Conservation (phyloP, 2,797 vertebrate species). For the Leptatherina wallacei region DNA sequence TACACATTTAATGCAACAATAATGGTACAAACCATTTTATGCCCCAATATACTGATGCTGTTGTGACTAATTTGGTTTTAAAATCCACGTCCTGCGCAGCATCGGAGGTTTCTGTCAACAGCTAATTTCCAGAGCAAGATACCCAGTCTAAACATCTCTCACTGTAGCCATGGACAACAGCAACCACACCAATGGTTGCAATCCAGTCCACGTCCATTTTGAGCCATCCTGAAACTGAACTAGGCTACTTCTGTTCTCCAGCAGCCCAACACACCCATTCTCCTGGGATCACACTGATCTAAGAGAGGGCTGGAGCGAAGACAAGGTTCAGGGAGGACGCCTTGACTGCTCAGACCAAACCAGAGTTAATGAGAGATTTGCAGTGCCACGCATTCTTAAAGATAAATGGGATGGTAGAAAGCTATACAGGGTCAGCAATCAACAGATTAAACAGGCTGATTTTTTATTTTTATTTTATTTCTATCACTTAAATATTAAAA, state of each 20-base stretch:
- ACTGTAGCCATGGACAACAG: slow-evolving; percentile 36
- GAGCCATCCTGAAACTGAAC: slow-evolving; percentile 70
- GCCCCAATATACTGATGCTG: background rate
- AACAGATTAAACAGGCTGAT: slow-evolving; percentile 12
- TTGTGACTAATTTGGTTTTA: too few relatives aligned
- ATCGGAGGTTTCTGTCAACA: slow-evolving; percentile 14
- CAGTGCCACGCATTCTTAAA: slow-evolving; percentile 56
- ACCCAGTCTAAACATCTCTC: slow-evolving; percentile 6
- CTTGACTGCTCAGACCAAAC: slow-evolving; percentile 63
- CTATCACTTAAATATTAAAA: slow-evolving; percentile 5
- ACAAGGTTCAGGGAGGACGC: slow-evolving; percentile 78
- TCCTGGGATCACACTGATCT: slow-evolving; percentile 80
- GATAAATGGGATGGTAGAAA: slow-evolving; percentile 44
- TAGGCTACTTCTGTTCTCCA: slow-evolving; percentile 73
- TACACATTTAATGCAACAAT: slow-evolving; percentile 7
- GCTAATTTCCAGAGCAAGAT: slow-evolving; percentile 17
- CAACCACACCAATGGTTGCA: slow-evolving; percentile 22
- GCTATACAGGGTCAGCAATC: slow-evolving; percentile 28
- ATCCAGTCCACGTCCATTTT: slow-evolving; percentile 61
- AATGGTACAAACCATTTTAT: background rate
- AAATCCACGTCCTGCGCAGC: background rate
- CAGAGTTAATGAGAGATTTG: slow-evolving; percentile 74
- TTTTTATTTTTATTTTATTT: background rate
- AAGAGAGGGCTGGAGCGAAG: slow-evolving; percentile 74
- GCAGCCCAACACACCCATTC: slow-evolving; percentile 82